Evolutionary conservation across 2,797 vertebrate genomes (phyloP), one percentile per base, ranked within the genome.

Genomic region (Ptychadena robeensis): DNA sequence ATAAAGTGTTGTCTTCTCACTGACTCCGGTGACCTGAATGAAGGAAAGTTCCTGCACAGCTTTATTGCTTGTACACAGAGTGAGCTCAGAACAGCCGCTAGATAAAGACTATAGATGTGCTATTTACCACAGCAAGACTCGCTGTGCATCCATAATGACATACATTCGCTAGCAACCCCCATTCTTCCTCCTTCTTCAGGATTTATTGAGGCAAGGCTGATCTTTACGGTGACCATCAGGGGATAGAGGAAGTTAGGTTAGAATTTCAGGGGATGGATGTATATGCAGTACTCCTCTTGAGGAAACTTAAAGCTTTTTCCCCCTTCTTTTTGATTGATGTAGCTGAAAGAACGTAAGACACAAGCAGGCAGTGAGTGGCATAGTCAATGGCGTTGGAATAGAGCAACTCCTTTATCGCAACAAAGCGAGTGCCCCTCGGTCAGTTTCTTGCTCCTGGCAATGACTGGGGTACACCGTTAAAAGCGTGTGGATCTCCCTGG

Each of bases 381-480:
- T 25, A 35, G 67, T 27, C 37, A 9, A 25, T 70, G 77, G 28
- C 10, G 31, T 40, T 32, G 25, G 34, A 14, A 30, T 4, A 59
- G 27, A 57, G 74, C 40, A 31, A 40, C 68, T 44, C 10, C 76
- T 8, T 53, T 72, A 30, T 14, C 25, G 11, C 34, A 69, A 73
- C 28, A 32, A 76, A 59, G 61, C 25, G 65, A 25, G 65, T 57
- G 37, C 30, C 57, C 35, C 67, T 18, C 34, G 11, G 59, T 69
- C 48, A 28, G n/a, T 73, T 53, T 44, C 18, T 73, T 65, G 69
- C 83, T 88, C 88, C 86, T 0, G 31, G 87, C 73, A 65, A 22
- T 77, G 53, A 85, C 81, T 31, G 12, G 80, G 27, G 40, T 4
- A 38, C 44, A 32, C 72, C 27, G 9, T 38, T 18, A 79, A 22